These are phyloP conservation scores for Nineta flava DNA, from an alignment of 2,888 invertebrate genomes.

Conservation along the genomic window DNA sequence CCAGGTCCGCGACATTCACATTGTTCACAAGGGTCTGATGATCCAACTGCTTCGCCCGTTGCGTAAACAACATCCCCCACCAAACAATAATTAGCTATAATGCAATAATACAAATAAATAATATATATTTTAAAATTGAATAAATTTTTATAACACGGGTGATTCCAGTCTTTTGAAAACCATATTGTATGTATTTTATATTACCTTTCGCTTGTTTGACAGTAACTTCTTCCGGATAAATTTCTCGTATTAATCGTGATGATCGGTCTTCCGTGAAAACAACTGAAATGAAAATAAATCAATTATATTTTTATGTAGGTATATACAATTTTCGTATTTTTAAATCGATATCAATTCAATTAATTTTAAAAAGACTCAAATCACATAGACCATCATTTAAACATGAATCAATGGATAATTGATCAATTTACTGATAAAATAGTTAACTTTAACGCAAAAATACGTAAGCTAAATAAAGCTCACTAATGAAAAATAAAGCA, in stretches of 20 bases:
- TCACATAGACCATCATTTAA: too few species aligned
- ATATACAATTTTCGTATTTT: too few species aligned
- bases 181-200: slow-evolving; percentile 22
- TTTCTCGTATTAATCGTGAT: slow-evolving; percentile 22
- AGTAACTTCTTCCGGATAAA: slow-evolving; percentile 26
- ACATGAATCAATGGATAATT: too few species aligned
- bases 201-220: slow-evolving; percentile 21
- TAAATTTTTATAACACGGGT: not conserved
- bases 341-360: too few species aligned
- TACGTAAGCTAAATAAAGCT: too few species aligned
- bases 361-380: too few species aligned
- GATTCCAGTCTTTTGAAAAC: not conserved
- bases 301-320: too few species aligned
- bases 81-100: slow-evolving; percentile 31
- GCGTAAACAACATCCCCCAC: slow-evolving; percentile 47
- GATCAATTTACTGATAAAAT: too few species aligned
- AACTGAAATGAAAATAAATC: not conserved
- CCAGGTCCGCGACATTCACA: slow-evolving; percentile 46
- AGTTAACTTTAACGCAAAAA: too few species aligned
- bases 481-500: too few species aligned
- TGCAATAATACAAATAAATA: slow-evolving; percentile 5
- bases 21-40: slow-evolving; percentile 48
- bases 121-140: too few species aligned
- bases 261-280: slow-evolving; percentile 12
- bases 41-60: slow-evolving; percentile 45